Conservation (phyloP, 2,797 vertebrate species). For the Chlorospingus flavigularis region DNA sequence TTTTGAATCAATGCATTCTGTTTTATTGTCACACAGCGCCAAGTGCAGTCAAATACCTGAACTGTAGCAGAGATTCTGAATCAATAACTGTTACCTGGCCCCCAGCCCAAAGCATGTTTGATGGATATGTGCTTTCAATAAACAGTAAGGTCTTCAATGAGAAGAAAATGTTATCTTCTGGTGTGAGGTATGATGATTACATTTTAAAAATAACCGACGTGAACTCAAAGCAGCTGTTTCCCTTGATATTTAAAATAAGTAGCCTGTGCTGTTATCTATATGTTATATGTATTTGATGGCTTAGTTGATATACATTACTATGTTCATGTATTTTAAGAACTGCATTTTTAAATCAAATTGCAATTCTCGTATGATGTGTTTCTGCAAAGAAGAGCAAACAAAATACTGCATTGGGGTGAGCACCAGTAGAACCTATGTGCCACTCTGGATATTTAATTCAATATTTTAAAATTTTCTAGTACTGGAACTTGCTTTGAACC, state of each 20-base stretch:
- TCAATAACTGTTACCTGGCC: slow-evolving; percentile 79
- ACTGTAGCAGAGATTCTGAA: slow-evolving; percentile 77
- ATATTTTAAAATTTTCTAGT: background rate
- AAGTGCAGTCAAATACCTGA: slow-evolving; percentile 72
- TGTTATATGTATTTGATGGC: background rate
- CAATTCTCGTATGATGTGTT: background rate
- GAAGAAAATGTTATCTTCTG: slow-evolving; percentile 66
- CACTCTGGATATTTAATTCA: background rate
- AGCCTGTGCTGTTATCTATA: background rate
- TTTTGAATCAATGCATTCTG: background rate
- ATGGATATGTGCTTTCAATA: slow-evolving; percentile 80
- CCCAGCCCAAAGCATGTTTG: slow-evolving; percentile 60
- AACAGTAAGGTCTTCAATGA: slow-evolving; percentile 71
- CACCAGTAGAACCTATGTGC: background rate
- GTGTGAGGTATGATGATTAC: slow-evolving; percentile 70
- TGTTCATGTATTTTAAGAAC: background rate
- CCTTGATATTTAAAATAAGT: background rate
- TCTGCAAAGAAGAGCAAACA: background rate
- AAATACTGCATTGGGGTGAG: background rate
- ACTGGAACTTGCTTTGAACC: background rate
- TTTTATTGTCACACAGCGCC: slow-evolving; percentile 71
- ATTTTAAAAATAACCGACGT: background rate
- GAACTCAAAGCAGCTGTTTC: background rate
- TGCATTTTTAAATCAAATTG: background rate
- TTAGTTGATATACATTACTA: background rate